A percentile compares a stretch with the other conserved stretches of the same genome.
Evolutionary conservation across 2,888 invertebrate genomes (phyloP).

Genomic region (Hirtodrosophila alboralis): DNA sequence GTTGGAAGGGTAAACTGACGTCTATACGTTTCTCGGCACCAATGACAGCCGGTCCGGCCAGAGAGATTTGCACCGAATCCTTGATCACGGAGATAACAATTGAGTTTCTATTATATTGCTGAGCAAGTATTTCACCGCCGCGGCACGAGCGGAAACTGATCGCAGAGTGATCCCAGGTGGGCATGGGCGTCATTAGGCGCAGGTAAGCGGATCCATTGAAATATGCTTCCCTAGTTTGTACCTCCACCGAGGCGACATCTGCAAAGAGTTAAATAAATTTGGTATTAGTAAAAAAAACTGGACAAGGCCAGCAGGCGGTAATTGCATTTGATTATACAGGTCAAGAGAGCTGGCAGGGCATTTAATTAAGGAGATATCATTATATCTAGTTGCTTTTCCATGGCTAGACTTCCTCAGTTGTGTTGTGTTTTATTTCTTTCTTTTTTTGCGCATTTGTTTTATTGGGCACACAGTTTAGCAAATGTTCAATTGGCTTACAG

Average conservation of each 20-base stretch:
- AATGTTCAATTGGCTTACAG: conserved; percentile 53
- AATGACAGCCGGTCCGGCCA: conserved; percentile 84
- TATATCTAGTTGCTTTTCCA: neutral
- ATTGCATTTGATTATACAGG: conserved; percentile 67
- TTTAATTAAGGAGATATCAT: conserved; percentile 15
- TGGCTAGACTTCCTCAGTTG: conserved; percentile 60
- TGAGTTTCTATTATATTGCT: conserved; percentile 88
- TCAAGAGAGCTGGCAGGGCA: conserved; percentile 11
- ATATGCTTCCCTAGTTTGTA: conserved; percentile 89
- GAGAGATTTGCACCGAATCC: conserved; percentile 86
- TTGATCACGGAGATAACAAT: conserved; percentile 87
- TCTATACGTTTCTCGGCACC: conserved; percentile 86
- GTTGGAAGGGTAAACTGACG: conserved; percentile 87
- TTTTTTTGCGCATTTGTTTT: conserved; percentile 33
- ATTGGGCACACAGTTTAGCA: conserved; percentile 36
- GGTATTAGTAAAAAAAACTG: conserved; percentile 11
- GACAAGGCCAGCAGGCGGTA: conserved; percentile 57
- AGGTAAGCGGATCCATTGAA: conserved; percentile 93
- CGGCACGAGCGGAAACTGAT: conserved; percentile 92
- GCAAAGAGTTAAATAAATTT: conserved; percentile 43
- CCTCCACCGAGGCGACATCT: conserved; percentile 76
- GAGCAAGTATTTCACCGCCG: conserved; percentile 89
- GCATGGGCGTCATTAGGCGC: conserved; percentile 89
- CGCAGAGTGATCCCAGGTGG: conserved; percentile 91
- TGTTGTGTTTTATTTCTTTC: conserved; percentile 32